phyloP scores from a whole-genome alignment of 2,797 vertebrate species.

The Mus caroli region DNA sequence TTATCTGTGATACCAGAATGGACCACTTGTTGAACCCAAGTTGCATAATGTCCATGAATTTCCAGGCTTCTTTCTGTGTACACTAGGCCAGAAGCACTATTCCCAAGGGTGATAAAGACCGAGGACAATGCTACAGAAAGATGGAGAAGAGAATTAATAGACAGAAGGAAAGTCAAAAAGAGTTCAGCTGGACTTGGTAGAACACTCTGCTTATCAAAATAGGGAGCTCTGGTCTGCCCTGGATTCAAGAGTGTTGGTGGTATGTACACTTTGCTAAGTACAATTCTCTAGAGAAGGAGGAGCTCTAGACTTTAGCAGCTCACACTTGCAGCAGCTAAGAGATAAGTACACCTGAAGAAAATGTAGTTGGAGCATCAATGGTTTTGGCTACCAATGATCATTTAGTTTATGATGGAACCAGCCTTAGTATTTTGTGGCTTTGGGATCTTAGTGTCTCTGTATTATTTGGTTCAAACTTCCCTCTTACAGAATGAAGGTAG shows the following conservation, averaged over 20 bases:
- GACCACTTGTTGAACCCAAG: background rate
- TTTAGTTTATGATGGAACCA: background rate
- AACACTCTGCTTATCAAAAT: constrained; percentile 39
- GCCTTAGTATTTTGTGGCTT: background rate
- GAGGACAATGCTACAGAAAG: constrained; percentile 9
- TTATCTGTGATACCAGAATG: background rate
- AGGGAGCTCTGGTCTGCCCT: background rate
- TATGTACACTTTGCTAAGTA: background rate
- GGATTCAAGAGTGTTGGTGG: background rate
- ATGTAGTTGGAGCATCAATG: background rate
- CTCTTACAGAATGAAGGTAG: constrained; percentile 14
- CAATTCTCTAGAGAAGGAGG: background rate
- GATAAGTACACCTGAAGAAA: background rate
- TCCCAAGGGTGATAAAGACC: constrained; percentile 5
- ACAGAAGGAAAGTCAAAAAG: background rate
- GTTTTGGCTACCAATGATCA: background rate
- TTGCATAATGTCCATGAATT: background rate
- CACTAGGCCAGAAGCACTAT: background rate
- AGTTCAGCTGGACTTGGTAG: background rate
- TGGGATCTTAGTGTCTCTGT: background rate
- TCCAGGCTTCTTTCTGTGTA: constrained; percentile 29
- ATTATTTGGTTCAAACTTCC: background rate
- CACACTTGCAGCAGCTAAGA: background rate
- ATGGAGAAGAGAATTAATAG: constrained; percentile 21
- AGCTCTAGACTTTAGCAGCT: background rate